Evolutionary conservation across 2,797 vertebrate genomes (phyloP).

Genomic region (Gambusia yucatana): DNA sequence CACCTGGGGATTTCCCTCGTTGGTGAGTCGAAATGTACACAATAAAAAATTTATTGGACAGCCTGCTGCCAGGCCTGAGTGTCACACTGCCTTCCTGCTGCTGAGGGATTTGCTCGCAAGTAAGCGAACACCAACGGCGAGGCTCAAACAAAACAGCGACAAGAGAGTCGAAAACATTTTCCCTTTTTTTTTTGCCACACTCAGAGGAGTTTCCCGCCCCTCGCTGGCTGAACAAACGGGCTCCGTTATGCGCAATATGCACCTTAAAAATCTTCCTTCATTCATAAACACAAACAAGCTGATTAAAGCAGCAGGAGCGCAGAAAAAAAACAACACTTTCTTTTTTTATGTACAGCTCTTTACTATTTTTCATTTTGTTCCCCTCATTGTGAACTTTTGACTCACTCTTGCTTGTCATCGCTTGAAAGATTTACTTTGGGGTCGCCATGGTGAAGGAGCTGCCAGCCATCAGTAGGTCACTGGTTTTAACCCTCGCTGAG

Average conservation of each 20-base stretch:
- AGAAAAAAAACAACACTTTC: not conserved
- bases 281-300: not conserved
- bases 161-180: not conserved
- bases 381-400: not conserved
- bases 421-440: not conserved
- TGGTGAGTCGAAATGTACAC: not conserved
- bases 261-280: not conserved
- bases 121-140: not conserved
- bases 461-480: not conserved
- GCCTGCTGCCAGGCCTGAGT: not conserved
- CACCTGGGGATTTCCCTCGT: constrained; percentile 1
- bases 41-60: constrained; percentile 2
- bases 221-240: not conserved
- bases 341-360: not conserved
- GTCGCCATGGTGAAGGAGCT: not conserved
- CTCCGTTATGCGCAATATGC: not conserved
- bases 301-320: not conserved
- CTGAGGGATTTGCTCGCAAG: not conserved
- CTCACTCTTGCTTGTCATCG: not conserved
- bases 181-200: not conserved
- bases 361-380: not conserved
- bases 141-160: not conserved
- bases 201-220: not conserved
- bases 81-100: not conserved
- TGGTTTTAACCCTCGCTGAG: not conserved